A percentile compares a stretch with the other conserved stretches of the same genome.
These are phyloP conservation scores for Schizothorax lantsangensis DNA, from an alignment of 2,797 vertebrate species.

Conservation along the genomic window DNA sequence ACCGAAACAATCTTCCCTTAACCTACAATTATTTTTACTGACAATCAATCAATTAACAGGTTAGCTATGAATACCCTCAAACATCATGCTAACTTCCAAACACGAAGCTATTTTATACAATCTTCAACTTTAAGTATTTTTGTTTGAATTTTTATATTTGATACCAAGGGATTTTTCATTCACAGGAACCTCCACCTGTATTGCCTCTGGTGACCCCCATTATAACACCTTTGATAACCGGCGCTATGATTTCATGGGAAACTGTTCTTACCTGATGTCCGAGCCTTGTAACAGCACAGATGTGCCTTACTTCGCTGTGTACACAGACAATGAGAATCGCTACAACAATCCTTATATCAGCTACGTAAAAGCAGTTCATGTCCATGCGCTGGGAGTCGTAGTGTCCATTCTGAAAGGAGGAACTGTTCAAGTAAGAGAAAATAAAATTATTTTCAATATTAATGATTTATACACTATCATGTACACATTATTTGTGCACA, in stretches of 20 bases:
- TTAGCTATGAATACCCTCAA: neutral
- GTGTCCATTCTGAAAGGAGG: conserved; percentile 81
- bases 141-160: neutral
- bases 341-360: conserved; percentile 72
- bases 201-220: conserved; percentile 78
- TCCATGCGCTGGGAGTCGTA: conserved; percentile 70
- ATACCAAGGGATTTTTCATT: conserved; percentile 3
- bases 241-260: conserved; percentile 82
- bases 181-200: conserved; percentile 73
- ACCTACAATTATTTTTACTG: neutral
- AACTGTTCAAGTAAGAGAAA: conserved; percentile 72
- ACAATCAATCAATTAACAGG: neutral
- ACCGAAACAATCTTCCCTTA: neutral
- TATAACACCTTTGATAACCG: conserved; percentile 80
- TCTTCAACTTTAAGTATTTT: neutral
- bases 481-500: neutral
- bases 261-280: conserved; percentile 82
- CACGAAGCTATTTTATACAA: neutral
- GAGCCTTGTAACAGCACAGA: conserved; percentile 72
- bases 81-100: neutral
- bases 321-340: conserved; percentile 79
- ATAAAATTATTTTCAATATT: neutral
- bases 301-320: conserved; percentile 76
- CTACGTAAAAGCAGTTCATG: conserved; percentile 80
- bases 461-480: neutral